Evolutionary conservation across 2,113 vertebrate species (phyloP).

Genomic region (Crotalus viridis): DNA sequence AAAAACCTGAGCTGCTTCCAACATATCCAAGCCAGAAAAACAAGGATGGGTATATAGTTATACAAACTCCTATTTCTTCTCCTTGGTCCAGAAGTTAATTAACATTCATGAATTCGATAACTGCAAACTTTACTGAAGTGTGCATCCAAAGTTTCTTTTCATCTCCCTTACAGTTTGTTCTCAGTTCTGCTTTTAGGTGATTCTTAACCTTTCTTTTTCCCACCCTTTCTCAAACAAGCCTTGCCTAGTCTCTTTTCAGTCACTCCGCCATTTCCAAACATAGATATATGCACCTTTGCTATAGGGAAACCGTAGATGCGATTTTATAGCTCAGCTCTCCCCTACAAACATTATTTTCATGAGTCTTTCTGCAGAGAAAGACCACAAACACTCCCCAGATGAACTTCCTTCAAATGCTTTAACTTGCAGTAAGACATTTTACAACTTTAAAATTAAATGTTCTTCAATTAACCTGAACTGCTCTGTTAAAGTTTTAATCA

Average conservation of each 20-base stretch:
- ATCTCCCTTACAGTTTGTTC: not conserved
- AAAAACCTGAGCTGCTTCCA: not conserved
- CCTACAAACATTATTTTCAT: not conserved
- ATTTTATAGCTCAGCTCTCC: not conserved
- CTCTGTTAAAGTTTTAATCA: not conserved
- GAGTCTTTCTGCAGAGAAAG: not conserved
- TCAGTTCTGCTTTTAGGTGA: not conserved
- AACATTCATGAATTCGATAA: not conserved
- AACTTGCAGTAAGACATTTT: not conserved
- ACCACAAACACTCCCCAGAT: not conserved
- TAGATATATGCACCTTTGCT: not conserved
- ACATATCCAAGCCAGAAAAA: not conserved
- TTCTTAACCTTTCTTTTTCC: not conserved
- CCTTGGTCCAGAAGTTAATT: not conserved
- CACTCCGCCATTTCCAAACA: not conserved
- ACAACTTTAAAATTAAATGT: not conserved
- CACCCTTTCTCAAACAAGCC: not conserved
- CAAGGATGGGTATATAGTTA: not conserved
- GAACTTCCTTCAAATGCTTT: not conserved
- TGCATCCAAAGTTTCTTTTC: not conserved
- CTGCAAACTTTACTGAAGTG: not conserved
- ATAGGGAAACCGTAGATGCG: not conserved
- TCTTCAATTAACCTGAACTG: not conserved
- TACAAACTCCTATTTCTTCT: not conserved
- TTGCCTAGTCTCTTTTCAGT: not conserved